Base-by-base conservation (phyloP, 2,113 vertebrate genomes). In the Danionella cerebrum region DNA sequence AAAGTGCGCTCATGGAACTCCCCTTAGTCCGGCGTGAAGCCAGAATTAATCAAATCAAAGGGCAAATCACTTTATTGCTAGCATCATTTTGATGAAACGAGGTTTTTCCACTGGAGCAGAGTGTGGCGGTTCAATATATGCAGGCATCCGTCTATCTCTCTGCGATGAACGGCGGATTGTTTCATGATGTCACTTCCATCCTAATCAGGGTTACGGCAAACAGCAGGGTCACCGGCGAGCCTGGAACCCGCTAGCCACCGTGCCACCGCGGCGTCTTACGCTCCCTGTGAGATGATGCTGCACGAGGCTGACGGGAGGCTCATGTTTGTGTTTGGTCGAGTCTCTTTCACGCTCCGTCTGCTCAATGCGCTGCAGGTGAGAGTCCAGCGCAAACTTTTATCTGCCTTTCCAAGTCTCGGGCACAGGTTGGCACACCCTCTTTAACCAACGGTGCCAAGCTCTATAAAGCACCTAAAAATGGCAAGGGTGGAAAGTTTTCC, bases 381-480 rank as follows among this genome's bases (percentile, higher is more conserved):
- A 22, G 72, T 50, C 19, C 1, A 58, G 52, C 44, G 36, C 45
- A 12, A 16, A 48, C n/a, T 65, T 73, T 73, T 76, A 5, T 74
- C 57, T n/a, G 29, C 35, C 70, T 80, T 84, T 79, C 80, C 74
- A 80, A 80, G 72, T 74, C 76, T 69, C 75, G 47, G 79, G 80
- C 77, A 83, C 84, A 86, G 81, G 86, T 84, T 88, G 83, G 87
- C 84, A 83, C 79, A 51, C 78, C 79, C 81, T 84, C 72, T 29
- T 74, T 77, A 74, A 83, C 79, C 73, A 70, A 44, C 60, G 14
- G 48, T 77, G 84, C 88, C 86, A 89, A 88, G 72, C 67, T 76
- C 84, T 83, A 88, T 88, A 89, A 87, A 87, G 75, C 72, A 75
- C 81, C 84, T 85, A 87, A 87, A 88, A 87, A 87, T 88, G 86